These are phyloP conservation scores for Cladopsammia gracilis DNA, from an alignment of 64 coral and sea anemone species.

Conservation along the genomic window DNA sequence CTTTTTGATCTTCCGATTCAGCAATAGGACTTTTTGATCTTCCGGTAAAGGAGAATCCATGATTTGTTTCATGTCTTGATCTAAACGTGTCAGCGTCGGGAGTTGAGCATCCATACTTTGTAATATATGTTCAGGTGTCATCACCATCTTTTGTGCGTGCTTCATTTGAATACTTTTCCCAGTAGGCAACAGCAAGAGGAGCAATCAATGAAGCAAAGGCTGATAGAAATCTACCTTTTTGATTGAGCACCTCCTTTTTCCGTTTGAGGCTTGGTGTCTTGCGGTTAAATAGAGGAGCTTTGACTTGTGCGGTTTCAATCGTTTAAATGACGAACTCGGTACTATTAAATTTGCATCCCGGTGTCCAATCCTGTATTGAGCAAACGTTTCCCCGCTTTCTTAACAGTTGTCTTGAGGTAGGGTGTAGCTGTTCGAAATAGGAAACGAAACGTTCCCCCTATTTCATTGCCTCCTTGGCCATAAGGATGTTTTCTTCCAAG, in stretches of 20 bases:
- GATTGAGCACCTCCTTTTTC: constrained; percentile 8
- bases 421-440: no score
- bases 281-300: constrained; percentile 31
- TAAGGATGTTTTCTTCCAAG: no score
- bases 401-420: no score
- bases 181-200: no score
- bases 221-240: constrained; percentile 19
- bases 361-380: no score
- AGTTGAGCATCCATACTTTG: constrained; percentile 1
- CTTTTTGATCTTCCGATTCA: no score
- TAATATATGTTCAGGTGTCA: background rate
- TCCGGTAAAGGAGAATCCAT: background rate
- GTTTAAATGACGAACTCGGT: constrained; percentile 30
- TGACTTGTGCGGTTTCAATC: constrained; percentile 25
- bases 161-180: background rate
- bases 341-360: background rate
- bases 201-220: background rate
- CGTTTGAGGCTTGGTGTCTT: constrained; percentile 12
- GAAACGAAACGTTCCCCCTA: no score
- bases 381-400: no score
- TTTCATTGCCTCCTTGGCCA: no score
- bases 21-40: background rate
- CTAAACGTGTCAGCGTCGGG: background rate
- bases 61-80: constrained; percentile 20
- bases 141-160: constrained; percentile 4